Evolutionary conservation across 2,888 invertebrate genomes (phyloP), one percentile per base, ranked within the genome.

Genomic region (Eristalis arbustorum): DNA sequence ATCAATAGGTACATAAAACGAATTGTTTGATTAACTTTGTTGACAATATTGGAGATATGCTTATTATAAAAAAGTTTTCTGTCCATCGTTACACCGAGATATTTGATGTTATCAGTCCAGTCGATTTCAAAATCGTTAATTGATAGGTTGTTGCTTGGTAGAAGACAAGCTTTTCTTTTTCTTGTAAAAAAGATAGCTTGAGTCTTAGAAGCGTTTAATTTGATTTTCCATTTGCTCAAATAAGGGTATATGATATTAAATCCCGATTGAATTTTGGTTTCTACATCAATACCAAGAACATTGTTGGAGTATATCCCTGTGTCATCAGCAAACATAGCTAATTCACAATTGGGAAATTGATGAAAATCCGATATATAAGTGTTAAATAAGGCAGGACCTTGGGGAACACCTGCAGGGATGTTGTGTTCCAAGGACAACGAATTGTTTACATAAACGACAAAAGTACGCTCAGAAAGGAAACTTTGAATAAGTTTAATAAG

Each of bases 321-420:
- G 28, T 62, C 62, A 62, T 62, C 72, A 14, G 62, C 72, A 49
- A 63, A 73, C 73, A 63, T 14, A 25, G 62, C 56, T 73, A 73
- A 25, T 73, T 73, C 73, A 73, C 73, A 73, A 49, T 73, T 63
- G 49, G 28, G 42, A 13, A 49, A 18, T 49, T 31, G 31, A 6
- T 49, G 63, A 25, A 72, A 72, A 40, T 62, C 61, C 42, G 57
- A 14, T 63, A 63, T 22, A 23, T 73, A 62, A 10, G 23, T 59
- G 18, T 31, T 37, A 31, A 57, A 59, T 49, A 69, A 59, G 18
- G 57, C 31, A 57, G 69, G 57, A 71, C 61, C 61, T 71, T 71
- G 61, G 23, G 73, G 40, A 37, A 64, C 64, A 31, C 64, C 64
- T 22, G 40, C 34, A 1, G 22, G 59, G 11, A 59, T 59, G 25